Conservation (phyloP, 2,113 vertebrate genomes). For the Shinisaurus crocodilurus region DNA sequence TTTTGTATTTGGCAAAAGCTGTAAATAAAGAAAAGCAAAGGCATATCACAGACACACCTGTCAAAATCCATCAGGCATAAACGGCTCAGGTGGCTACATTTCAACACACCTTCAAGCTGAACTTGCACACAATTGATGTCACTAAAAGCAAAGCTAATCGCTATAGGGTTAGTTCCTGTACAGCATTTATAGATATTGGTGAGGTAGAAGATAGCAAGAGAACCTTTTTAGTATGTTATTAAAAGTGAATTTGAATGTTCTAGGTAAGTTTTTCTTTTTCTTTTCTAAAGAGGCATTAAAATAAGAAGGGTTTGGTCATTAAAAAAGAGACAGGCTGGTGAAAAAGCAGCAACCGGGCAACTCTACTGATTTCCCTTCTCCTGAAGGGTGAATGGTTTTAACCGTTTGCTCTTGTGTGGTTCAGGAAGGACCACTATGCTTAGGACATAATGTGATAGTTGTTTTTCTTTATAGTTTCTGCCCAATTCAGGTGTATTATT, state of each 20-base stretch:
- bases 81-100: background rate
- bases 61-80: background rate
- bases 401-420: too few relatives aligned
- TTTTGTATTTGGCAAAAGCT: slow-evolving; percentile 5
- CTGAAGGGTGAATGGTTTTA: background rate
- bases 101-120: background rate
- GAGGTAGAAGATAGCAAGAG: background rate
- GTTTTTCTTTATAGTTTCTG: too few relatives aligned
- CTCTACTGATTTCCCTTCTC: background rate
- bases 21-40: background rate
- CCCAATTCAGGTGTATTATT: too few relatives aligned
- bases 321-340: background rate
- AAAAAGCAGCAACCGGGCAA: background rate
- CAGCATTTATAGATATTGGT: background rate
- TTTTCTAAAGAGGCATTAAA: background rate
- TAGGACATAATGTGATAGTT: too few relatives aligned
- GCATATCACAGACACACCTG: background rate
- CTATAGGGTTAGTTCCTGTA: background rate
- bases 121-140: background rate
- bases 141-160: background rate
- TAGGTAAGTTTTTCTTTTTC: too few relatives aligned
- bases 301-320: background rate
- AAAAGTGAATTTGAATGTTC: background rate
- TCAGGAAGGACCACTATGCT: too few relatives aligned
- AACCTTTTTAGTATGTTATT: background rate